Percentiles rank a stretch among this genome's conserved stretches.
Conservation (phyloP, 2,797 vertebrate genomes). For the Delichon dasypus region DNA sequence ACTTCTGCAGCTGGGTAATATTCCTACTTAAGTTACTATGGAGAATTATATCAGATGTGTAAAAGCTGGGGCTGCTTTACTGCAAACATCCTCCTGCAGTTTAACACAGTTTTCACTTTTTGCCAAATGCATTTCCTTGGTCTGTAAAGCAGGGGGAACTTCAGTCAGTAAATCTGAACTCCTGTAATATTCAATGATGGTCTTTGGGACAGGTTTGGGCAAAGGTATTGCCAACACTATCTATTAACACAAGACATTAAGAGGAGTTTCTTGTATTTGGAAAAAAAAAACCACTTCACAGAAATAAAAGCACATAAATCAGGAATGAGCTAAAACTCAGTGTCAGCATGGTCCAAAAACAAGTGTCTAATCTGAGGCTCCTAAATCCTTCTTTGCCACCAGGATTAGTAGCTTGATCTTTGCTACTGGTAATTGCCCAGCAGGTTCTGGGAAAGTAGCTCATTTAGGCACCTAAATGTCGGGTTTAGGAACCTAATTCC, state of each 20-base stretch:
- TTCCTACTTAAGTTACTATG: background rate
- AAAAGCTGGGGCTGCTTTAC: background rate
- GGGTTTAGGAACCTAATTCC: background rate
- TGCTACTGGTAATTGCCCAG: background rate
- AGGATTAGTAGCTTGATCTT: conserved; percentile 43
- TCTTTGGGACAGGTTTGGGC: background rate
- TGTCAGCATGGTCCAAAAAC: background rate
- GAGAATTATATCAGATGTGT: background rate
- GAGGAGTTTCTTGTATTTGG: background rate
- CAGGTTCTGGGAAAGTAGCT: background rate
- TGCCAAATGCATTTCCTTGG: background rate
- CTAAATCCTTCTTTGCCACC: background rate
- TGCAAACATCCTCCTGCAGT: background rate
- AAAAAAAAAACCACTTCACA: background rate
- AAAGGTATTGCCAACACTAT: background rate
- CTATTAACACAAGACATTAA: background rate
- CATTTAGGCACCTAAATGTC: conserved; percentile 13
- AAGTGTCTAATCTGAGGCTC: conserved; percentile 6
- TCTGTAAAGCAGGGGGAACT: background rate
- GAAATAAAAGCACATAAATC: background rate
- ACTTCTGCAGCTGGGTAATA: background rate
- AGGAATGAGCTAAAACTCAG: background rate
- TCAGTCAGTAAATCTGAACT: background rate
- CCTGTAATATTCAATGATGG: background rate
- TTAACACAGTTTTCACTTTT: background rate